Conservation (phyloP, 2,888 invertebrate species). For the Ecliptopera silaceata region DNA sequence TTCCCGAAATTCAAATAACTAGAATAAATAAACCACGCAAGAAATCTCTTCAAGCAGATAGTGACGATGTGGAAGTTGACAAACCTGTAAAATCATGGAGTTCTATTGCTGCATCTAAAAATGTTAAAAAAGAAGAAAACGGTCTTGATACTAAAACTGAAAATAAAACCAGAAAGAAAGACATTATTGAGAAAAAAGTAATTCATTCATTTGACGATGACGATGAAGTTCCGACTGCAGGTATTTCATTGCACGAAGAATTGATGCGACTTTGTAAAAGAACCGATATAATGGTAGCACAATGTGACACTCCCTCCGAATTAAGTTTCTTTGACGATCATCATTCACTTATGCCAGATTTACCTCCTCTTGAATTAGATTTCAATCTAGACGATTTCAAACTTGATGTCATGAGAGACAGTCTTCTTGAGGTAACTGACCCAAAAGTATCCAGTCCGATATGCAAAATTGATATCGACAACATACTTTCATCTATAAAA, state of each 20-base stretch:
- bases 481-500: conserved; percentile 71
- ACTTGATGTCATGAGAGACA: conserved; percentile 74
- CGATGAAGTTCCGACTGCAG: conserved; percentile 44
- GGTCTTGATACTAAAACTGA: conserved; percentile 25
- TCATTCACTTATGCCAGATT: conserved; percentile 62
- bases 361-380: conserved; percentile 71
- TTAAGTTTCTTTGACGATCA: conserved; percentile 77
- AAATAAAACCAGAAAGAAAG: conserved; percentile 29
- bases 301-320: conserved; percentile 73
- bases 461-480: conserved; percentile 76
- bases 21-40: conserved; percentile 63
- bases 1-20: conserved; percentile 76
- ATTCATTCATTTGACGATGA: conserved; percentile 35
- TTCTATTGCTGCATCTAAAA: conserved; percentile 74
- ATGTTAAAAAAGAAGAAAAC: conserved; percentile 47
- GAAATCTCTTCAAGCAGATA: conserved; percentile 59
- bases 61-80: conserved; percentile 46
- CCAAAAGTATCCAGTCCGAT: conserved; percentile 66
- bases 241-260: conserved; percentile 69
- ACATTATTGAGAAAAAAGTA: conserved; percentile 21
- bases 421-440: conserved; percentile 66
- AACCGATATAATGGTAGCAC: conserved; percentile 76
- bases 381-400: conserved; percentile 75
- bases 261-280: conserved; percentile 71
- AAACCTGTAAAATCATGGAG: conserved; percentile 80